Evolutionary conservation across 2,113 vertebrate genomes (phyloP).

Genomic region (human (Homo sapiens)): DNA sequence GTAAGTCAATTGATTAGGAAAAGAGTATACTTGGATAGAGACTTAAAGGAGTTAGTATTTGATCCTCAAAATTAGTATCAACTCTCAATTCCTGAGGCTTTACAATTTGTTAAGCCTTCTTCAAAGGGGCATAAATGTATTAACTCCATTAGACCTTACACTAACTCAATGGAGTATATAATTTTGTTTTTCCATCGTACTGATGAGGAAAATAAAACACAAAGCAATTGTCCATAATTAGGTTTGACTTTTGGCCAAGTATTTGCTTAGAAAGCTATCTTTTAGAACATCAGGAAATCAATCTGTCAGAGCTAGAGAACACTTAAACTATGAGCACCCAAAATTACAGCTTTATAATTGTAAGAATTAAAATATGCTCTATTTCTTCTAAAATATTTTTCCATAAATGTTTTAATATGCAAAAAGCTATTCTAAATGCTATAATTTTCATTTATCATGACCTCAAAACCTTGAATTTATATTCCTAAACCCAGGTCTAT

Average conservation of each 20-base stretch:
- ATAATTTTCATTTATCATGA: background rate
- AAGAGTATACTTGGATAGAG: background rate
- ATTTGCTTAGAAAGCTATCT: background rate
- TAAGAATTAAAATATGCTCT: background rate
- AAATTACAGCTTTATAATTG: background rate
- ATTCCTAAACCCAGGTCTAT: background rate
- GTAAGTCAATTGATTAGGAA: background rate
- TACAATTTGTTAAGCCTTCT: background rate
- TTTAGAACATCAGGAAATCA: background rate
- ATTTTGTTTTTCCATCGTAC: background rate
- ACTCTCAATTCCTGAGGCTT: background rate
- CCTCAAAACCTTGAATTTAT: background rate
- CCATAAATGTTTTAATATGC: background rate
- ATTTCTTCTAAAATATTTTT: background rate
- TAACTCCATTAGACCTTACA: background rate
- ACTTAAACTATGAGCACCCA: too few relatives aligned
- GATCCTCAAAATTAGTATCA: background rate
- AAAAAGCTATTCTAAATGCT: background rate
- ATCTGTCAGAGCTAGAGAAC: background rate
- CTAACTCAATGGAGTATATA: background rate
- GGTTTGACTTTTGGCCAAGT: background rate
- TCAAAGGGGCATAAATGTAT: background rate
- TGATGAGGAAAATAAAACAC: background rate
- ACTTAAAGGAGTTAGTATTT: background rate
- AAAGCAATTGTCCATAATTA: background rate